Evolutionary conservation across 1,140 invertebrate species (phyloP), one percentile per base, ranked within the genome.

Genomic region (Cotesia glomerata): DNA sequence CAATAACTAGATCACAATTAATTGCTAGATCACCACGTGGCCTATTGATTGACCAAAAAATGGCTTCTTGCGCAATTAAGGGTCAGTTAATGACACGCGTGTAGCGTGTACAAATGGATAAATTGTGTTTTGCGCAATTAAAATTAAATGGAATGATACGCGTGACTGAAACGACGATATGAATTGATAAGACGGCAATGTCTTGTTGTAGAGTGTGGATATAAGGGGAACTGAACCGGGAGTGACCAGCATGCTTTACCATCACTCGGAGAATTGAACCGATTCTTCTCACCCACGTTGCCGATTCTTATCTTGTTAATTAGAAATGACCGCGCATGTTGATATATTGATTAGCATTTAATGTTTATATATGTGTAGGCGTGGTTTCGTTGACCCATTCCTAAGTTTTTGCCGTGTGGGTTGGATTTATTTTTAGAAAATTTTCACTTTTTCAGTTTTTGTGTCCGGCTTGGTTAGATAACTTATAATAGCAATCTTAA

Each of bases 331-430:
- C 73, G 73, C 74, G 71, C 74, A 75, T 75, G 73, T 65, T 69
- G 74, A 70, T 72, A 69, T 74, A 76, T 76, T 76, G 77, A 79
- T 81, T 77, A 78, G 75, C 76, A 77, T 81, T 78, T 76, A 77
- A 81, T 76, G 68, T 77, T 73, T 32, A 74, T 72, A 74, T 72
- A 75, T 67, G 77, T 74, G 74, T 78, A 76, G 76, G 75, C 72
- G 76, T 39, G 13, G 54, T 11, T 18, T 34, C 18, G 32, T n/a
- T 59, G 67, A 69, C 52, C 32, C 67, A 59, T 58, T 69, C 9
- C 34, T 34, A 14, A 54, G 5, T 32, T 18, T 58, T 18, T 18
- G 9, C 7, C 26, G 56, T 16, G 56, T 58, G 9, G 56, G 56
- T 26, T 14, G 3, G 1, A 66, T 16, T 13, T 51, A 18, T 66